Evolutionary conservation across 2,888 invertebrate genomes (phyloP).

Genomic region (Drosophila algonquin): DNA sequence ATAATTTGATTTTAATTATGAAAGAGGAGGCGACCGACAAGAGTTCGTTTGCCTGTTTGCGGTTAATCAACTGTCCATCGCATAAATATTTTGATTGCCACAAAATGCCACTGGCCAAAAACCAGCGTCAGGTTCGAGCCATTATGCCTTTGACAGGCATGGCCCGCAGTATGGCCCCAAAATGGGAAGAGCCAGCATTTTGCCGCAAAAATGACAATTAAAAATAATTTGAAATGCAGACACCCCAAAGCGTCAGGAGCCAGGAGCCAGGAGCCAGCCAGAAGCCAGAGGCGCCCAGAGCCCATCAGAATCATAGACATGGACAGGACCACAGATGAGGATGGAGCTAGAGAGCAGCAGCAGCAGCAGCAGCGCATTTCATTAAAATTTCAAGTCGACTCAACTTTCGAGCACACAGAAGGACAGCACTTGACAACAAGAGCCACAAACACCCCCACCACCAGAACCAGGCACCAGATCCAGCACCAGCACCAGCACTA

Average conservation of each 20-base stretch:
- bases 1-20: constrained; percentile 80
- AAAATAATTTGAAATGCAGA: constrained; percentile 77
- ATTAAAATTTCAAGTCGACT: constrained; percentile 71
- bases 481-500: background rate
- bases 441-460: constrained; percentile 27
- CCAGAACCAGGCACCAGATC: background rate
- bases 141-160: constrained; percentile 38
- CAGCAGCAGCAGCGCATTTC: constrained; percentile 62
- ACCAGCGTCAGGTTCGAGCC: constrained; percentile 16
- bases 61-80: constrained; percentile 70
- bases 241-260: constrained; percentile 21
- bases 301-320: constrained; percentile 16
- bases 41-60: constrained; percentile 59
- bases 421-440: constrained; percentile 51
- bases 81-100: constrained; percentile 74
- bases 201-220: constrained; percentile 72
- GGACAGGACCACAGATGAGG: constrained; percentile 8
- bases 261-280: background rate
- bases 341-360: constrained; percentile 26
- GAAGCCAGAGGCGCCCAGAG: background rate
- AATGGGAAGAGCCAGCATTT: constrained; percentile 17
- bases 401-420: constrained; percentile 52
- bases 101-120: constrained; percentile 27
- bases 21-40: constrained; percentile 43
- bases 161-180: constrained; percentile 4